Percentiles rank a stretch among this genome's conserved stretches.
Evolutionary conservation across 2,888 invertebrate genomes (phyloP).

Genomic region (Neocrepidodera transversa): DNA sequence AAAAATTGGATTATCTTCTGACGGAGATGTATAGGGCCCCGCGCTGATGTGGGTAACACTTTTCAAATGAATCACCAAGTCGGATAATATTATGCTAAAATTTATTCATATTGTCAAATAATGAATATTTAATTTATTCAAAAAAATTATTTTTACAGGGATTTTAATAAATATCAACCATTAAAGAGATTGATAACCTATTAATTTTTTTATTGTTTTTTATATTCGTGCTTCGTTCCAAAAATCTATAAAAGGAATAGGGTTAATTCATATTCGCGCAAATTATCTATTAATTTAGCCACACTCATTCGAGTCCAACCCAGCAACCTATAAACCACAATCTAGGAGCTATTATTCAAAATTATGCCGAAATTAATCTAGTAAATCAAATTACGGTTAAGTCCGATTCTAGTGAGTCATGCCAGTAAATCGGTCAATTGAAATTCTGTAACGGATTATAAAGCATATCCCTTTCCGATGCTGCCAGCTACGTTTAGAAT

Average conservation of each 20-base stretch:
- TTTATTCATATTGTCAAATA: not conserved
- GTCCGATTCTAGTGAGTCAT: constrained; percentile 51
- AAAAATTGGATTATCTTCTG: constrained; percentile 14
- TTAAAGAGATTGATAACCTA: too few relatives aligned
- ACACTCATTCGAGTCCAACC: constrained; percentile 8
- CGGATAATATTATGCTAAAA: not conserved
- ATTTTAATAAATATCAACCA: too few relatives aligned
- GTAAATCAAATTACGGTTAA: constrained; percentile 54
- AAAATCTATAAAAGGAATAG: not conserved
- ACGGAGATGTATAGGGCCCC: constrained; percentile 12
- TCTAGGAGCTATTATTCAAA: constrained; percentile 51
- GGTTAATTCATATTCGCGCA: not conserved
- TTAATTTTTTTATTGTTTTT: too few relatives aligned
- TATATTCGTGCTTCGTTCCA: too few relatives aligned
- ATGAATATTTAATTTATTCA: too few relatives aligned
- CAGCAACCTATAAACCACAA: constrained; percentile 23
- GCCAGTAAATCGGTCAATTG: constrained; percentile 52
- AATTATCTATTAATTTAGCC: constrained; percentile 17
- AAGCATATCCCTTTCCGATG: constrained; percentile 44
- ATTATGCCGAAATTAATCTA: constrained; percentile 54
- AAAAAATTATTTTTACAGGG: too few relatives aligned
- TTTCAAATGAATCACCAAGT: constrained; percentile 9
- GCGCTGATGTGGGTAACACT: not conserved
- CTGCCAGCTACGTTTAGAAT: not conserved
- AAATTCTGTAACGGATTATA: constrained; percentile 49